These are phyloP conservation scores for Phyllotis vaccarum DNA, from an alignment of 2,797 vertebrate genomes.

Conservation along the genomic window DNA sequence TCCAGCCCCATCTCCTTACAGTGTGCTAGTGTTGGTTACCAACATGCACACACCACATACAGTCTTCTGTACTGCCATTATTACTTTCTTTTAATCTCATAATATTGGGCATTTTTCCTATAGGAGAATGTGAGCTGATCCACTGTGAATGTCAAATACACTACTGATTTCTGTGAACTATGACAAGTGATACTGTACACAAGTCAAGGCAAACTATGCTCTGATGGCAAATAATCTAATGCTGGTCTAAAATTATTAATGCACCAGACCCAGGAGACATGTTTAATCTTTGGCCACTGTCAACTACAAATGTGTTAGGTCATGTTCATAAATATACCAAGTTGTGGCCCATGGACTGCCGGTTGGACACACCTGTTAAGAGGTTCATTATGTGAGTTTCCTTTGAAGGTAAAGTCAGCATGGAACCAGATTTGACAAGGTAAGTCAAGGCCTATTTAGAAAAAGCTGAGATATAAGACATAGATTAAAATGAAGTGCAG, in stretches of 20 bases:
- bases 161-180: neutral
- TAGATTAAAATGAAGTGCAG: neutral
- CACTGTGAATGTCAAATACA: neutral
- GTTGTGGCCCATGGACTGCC: neutral
- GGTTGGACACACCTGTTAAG: neutral
- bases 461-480: neutral
- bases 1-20: neutral
- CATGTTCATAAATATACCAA: neutral
- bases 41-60: neutral
- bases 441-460: neutral
- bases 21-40: neutral
- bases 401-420: neutral
- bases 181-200: neutral
- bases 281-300: neutral
- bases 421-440: neutral
- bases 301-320: neutral
- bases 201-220: neutral
- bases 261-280: neutral
- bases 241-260: neutral
- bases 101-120: neutral
- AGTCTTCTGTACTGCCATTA: neutral
- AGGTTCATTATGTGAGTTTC: neutral
- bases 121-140: neutral
- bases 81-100: neutral
- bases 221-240: neutral